Conservation (phyloP, 2,113 vertebrate species). For the Tachycineta bicolor region DNA sequence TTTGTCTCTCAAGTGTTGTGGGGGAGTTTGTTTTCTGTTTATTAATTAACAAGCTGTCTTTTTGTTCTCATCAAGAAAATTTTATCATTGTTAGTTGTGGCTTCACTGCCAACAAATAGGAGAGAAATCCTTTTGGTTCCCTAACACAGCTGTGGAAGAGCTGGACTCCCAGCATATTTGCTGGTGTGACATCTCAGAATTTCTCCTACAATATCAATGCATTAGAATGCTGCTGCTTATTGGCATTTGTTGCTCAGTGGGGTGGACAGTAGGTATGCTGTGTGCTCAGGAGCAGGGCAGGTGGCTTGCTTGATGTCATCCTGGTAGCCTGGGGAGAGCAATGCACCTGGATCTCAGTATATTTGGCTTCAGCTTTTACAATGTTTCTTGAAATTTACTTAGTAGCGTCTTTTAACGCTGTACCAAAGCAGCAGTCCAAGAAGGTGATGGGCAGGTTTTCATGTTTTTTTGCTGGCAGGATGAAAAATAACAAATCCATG, state of each 20-base stretch:
- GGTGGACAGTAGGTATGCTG: neutral
- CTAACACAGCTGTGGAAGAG: neutral
- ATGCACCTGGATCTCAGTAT: neutral
- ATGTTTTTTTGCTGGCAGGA: neutral
- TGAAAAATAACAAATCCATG: neutral
- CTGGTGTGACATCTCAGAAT: neutral
- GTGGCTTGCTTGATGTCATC: neutral
- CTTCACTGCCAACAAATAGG: neutral
- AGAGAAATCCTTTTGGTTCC: neutral
- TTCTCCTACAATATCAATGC: neutral
- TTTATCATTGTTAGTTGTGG: neutral
- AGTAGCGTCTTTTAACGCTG: neutral
- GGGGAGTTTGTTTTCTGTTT: conserved; percentile 24
- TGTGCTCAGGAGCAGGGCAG: neutral
- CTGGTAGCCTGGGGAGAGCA: neutral
- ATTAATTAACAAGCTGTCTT: neutral
- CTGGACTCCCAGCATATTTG: neutral
- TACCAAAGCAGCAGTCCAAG: neutral
- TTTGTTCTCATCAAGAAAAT: neutral
- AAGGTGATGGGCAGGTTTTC: neutral
- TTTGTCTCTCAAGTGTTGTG: neutral
- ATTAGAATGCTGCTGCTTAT: neutral
- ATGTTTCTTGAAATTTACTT: neutral
- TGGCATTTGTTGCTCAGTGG: neutral
- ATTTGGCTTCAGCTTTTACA: neutral